phyloP scores from a whole-genome alignment of 2,797 vertebrate species.

The Danio aesculapii region DNA sequence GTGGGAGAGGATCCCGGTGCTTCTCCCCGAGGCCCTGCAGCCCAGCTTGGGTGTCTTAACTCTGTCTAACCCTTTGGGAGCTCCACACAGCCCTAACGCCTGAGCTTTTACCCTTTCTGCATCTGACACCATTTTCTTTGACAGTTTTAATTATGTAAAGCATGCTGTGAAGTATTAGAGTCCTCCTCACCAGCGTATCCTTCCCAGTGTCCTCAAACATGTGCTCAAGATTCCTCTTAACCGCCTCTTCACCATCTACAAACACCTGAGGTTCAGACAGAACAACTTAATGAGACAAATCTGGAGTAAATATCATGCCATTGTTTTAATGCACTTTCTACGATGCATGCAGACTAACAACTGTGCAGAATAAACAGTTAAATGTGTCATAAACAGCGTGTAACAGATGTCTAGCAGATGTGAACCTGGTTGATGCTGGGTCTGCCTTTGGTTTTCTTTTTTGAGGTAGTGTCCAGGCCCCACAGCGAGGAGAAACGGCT shows the following conservation, averaged over 20 bases:
- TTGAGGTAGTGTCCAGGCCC: constrained; percentile 95
- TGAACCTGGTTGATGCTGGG: constrained; percentile 93
- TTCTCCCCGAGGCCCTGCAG: constrained; percentile 32
- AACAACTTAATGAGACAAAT: neutral
- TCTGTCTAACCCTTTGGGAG: constrained; percentile 14
- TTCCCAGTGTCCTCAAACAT: constrained; percentile 85
- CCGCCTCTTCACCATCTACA: constrained; percentile 84
- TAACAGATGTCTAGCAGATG: constrained; percentile 6
- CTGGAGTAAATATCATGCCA: neutral
- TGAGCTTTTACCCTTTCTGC: constrained; percentile 8
- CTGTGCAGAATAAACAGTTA: constrained; percentile 11
- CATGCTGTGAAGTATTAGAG: constrained; percentile 15
- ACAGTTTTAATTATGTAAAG: constrained; percentile 31
- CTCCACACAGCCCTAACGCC: constrained; percentile 10
- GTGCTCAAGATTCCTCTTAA: constrained; percentile 86
- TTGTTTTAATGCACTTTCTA: constrained; percentile 8
- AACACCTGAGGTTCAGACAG: constrained; percentile 83
- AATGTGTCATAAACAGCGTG: neutral
- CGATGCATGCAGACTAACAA: neutral
- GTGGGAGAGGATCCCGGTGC: constrained; percentile 59
- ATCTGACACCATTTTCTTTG: constrained; percentile 5
- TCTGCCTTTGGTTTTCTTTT: constrained; percentile 90
- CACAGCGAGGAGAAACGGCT: constrained; percentile 98
- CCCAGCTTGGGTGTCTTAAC: constrained; percentile 33
- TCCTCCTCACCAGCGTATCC: constrained; percentile 76